phyloP scores from a whole-genome alignment of 2,113 vertebrate genomes.

The Xiphophorus maculatus region DNA sequence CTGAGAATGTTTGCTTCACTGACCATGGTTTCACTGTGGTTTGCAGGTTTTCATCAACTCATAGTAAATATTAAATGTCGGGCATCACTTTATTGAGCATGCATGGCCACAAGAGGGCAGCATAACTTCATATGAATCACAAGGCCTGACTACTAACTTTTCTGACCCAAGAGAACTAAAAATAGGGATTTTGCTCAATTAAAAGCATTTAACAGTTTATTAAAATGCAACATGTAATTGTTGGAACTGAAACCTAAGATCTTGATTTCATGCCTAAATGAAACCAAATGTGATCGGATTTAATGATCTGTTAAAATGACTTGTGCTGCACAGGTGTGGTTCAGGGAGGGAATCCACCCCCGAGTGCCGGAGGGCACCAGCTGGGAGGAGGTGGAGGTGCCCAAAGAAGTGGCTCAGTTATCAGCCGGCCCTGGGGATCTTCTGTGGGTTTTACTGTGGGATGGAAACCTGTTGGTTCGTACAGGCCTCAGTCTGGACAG shows the following conservation, averaged over 20 bases:
- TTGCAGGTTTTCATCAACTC: not conserved
- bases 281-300: not conserved
- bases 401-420: conserved; percentile 92
- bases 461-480: conserved; percentile 92
- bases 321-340: conserved; percentile 86
- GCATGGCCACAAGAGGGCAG: conserved; percentile 68
- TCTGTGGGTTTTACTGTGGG: conserved; percentile 94
- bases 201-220: not conserved
- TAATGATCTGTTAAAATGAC: not conserved
- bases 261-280: not conserved
- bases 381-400: conserved; percentile 87
- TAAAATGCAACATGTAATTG: not conserved
- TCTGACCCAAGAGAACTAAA: not conserved
- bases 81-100: not conserved
- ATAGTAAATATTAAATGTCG: not conserved
- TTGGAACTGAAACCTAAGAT: not conserved
- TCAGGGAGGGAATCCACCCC: conserved; percentile 89
- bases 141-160: not conserved
- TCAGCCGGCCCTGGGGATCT: conserved; percentile 91
- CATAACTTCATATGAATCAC: conserved; percentile 25
- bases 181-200: not conserved
- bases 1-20: no score
- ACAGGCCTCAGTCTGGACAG: conserved; percentile 89
- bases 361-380: conserved; percentile 89
- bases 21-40: not conserved